These are phyloP conservation scores for Phrixothrix hirtus DNA, from an alignment of 2,888 invertebrate species.

Conservation along the genomic window DNA sequence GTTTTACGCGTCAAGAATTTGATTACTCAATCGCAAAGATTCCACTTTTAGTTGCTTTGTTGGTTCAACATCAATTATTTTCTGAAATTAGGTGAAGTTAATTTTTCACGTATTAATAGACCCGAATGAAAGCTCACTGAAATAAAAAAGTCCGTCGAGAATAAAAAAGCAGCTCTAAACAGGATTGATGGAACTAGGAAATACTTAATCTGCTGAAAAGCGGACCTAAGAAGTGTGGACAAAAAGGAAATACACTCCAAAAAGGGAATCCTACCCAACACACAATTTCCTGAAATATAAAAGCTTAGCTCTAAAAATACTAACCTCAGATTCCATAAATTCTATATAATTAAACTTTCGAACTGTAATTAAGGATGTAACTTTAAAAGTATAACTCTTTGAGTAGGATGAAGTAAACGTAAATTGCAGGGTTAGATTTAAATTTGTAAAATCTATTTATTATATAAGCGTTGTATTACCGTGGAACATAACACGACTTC, in stretches of 20 bases:
- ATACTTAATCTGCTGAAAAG: conserved; percentile 20
- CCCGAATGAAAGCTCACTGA: conserved; percentile 12
- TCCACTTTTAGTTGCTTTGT: conserved; percentile 14
- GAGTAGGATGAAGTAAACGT: too few relatives aligned
- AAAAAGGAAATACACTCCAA: conserved; percentile 15
- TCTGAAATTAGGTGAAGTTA: conserved; percentile 14
- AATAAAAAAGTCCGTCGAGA: conserved; percentile 14
- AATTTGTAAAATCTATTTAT: too few relatives aligned
- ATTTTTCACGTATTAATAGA: conserved; percentile 25
- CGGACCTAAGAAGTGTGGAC: conserved; percentile 16
- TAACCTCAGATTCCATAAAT: conserved; percentile 3
- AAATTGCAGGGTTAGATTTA: too few relatives aligned
- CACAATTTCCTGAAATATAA: conserved; percentile 18
- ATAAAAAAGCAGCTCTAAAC: conserved; percentile 22
- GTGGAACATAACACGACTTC: too few relatives aligned
- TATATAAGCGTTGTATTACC: too few relatives aligned
- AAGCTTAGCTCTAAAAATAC: conserved; percentile 4
- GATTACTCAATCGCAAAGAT: conserved; percentile 22
- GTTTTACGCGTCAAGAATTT: conserved; percentile 22
- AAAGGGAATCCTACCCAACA: conserved; percentile 12
- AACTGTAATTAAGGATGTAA: not conserved
- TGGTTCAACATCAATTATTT: conserved; percentile 13
- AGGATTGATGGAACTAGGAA: conserved; percentile 23
- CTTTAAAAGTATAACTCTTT: too few relatives aligned
- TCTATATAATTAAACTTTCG: conserved; percentile 11